phyloP scores from a whole-genome alignment of 2,113 vertebrate genomes.

The Lipophrys pholis region DNA sequence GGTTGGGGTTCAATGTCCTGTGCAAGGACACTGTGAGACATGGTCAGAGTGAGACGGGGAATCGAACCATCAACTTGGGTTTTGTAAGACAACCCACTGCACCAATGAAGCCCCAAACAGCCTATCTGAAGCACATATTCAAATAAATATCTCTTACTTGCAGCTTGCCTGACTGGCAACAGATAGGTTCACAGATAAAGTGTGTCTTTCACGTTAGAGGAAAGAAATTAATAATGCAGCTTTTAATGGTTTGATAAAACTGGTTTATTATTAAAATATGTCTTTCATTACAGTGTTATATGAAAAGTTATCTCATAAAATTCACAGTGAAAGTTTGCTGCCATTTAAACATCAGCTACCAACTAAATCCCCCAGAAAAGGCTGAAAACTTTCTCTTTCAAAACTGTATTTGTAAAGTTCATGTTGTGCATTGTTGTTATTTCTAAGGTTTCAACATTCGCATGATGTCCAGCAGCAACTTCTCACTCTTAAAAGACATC shows the following conservation, averaged over 20 bases:
- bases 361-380: neutral
- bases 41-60: too few species aligned
- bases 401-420: neutral
- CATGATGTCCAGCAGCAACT: neutral
- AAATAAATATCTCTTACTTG: too few species aligned
- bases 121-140: too few species aligned
- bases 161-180: too few species aligned
- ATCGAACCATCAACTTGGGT: too few species aligned
- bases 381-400: neutral
- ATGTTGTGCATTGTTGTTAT: too few species aligned
- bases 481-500: slow-evolving; percentile 1
- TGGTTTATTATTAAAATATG: neutral
- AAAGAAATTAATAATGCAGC: neutral
- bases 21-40: too few species aligned
- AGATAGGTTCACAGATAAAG: too few species aligned
- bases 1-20: too few species aligned
- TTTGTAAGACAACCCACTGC: too few species aligned
- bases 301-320: neutral
- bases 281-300: neutral
- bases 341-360: neutral
- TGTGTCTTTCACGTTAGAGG: neutral
- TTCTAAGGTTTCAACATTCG: slow-evolving; percentile 1
- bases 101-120: too few species aligned
- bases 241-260: neutral
- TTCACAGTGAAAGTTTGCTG: slow-evolving; percentile 1